These are phyloP conservation scores for Apodemia zela DNA, from an alignment of 2,888 invertebrate species.

Conservation along the genomic window DNA sequence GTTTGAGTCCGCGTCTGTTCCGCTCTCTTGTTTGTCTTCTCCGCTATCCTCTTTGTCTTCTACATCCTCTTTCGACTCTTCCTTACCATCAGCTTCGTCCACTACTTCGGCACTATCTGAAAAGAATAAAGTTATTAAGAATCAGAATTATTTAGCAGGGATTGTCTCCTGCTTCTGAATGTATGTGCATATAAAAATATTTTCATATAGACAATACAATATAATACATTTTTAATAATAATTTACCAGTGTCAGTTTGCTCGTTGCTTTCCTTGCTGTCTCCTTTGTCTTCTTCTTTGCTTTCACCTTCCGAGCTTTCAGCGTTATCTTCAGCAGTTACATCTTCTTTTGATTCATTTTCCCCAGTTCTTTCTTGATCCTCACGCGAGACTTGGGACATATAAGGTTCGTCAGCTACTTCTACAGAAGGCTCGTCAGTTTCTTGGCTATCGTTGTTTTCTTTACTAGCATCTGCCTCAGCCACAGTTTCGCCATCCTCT, in stretches of 20 bases:
- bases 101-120: conserved; percentile 62
- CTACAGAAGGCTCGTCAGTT: conserved; percentile 59
- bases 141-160: too few species aligned
- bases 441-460: conserved; percentile 41
- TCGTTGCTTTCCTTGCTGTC: conserved; percentile 58
- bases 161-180: too few species aligned
- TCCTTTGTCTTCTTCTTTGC: conserved; percentile 49
- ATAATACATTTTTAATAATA: neutral
- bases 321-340: conserved; percentile 46
- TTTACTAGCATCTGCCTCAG: conserved; percentile 45
- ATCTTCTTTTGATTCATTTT: conserved; percentile 61
- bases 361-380: conserved; percentile 53
- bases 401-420: conserved; percentile 74
- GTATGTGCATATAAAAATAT: too few species aligned
- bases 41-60: conserved; percentile 43
- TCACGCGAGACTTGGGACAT: conserved; percentile 70
- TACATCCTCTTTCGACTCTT: conserved; percentile 40
- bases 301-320: conserved; percentile 51
- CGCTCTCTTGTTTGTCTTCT: conserved; percentile 42
- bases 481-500: conserved; percentile 55
- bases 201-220: too few species aligned
- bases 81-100: conserved; percentile 54
- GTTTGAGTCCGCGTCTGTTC: conserved; percentile 37
- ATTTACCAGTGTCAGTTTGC: conserved; percentile 63
- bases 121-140: conserved; percentile 32